phyloP scores from a whole-genome alignment of 2,888 invertebrate species.

The Anthoptus insignis region DNA sequence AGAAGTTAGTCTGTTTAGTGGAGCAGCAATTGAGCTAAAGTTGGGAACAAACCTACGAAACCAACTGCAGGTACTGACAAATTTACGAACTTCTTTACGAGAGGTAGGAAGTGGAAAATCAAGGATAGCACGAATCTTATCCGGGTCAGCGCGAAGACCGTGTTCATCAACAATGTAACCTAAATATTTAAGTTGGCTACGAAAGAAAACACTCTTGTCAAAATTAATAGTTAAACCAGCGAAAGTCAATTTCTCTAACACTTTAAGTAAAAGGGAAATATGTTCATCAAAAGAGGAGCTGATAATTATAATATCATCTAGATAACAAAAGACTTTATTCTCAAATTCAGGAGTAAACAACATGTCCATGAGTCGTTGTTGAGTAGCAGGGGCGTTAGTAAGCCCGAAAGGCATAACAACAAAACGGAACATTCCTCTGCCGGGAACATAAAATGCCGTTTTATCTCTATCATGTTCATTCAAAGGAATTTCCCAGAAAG shows the following conservation, averaged over 20 bases:
- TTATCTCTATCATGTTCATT: background rate
- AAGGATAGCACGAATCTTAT: conserved; percentile 47
- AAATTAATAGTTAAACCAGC: conserved; percentile 49
- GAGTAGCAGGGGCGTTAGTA: conserved; percentile 11
- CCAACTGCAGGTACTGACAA: conserved; percentile 49
- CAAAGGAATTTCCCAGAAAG: background rate
- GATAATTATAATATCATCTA: conserved; percentile 2
- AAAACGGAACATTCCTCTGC: background rate
- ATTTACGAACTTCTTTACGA: conserved; percentile 45
- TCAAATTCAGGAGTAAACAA: conserved; percentile 5
- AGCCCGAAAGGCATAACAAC: conserved; percentile 2
- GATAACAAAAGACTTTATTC: background rate
- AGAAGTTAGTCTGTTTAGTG: conserved; percentile 47
- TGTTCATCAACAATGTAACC: conserved; percentile 51
- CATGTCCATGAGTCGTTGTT: conserved; percentile 2
- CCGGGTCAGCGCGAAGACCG: conserved; percentile 50
- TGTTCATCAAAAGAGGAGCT: background rate
- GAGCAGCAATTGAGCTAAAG: conserved; percentile 47
- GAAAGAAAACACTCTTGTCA: conserved; percentile 45
- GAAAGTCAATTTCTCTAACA: conserved; percentile 39
- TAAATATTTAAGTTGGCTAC: conserved; percentile 42
- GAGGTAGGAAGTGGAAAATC: conserved; percentile 46
- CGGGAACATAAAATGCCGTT: conserved; percentile 12
- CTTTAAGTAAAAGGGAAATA: conserved; percentile 4
- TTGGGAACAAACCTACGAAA: conserved; percentile 50